Conservation (phyloP, 2,888 invertebrate species). For the Dioctria rufipes region DNA sequence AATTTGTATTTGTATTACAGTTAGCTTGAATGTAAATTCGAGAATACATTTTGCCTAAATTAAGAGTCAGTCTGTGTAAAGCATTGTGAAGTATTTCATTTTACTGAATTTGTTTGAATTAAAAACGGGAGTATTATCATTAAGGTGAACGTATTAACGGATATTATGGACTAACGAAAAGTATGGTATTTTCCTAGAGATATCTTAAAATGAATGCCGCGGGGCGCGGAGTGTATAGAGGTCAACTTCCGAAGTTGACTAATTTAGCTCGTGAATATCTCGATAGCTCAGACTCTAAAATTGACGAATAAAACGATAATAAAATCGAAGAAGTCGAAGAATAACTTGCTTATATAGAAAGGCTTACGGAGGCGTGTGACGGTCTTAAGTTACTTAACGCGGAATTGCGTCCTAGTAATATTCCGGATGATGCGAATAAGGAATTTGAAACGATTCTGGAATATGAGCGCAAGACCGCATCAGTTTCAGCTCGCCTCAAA, state of each 20-base stretch:
- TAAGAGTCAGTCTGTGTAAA: too few relatives aligned
- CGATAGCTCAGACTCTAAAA: not conserved
- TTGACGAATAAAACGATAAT: not conserved
- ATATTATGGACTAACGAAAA: too few relatives aligned
- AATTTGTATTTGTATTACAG: too few relatives aligned
- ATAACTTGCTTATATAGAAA: not conserved
- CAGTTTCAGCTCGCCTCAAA: not conserved
- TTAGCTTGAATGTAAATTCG: too few relatives aligned
- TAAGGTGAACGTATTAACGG: too few relatives aligned
- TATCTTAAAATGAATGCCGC: not conserved
- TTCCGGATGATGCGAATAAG: not conserved
- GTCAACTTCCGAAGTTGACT: not conserved
- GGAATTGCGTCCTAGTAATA: not conserved
- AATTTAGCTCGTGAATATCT: not conserved
- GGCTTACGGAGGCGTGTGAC: not conserved
- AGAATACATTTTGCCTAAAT: too few relatives aligned
- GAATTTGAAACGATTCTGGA: not conserved
- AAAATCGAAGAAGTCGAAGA: conserved; percentile 11
- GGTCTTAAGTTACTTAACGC: not conserved
- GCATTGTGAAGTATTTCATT: too few relatives aligned
- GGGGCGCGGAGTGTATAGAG: not conserved
- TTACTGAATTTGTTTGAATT: too few relatives aligned
- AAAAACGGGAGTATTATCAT: too few relatives aligned
- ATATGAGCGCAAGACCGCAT: not conserved
- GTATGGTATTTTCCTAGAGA: not conserved